A percentile compares a stretch with the other conserved stretches of the same genome.
These are phyloP conservation scores for Galemys pyrenaicus DNA, from an alignment of 2,113 vertebrate genomes.

Conservation along the genomic window DNA sequence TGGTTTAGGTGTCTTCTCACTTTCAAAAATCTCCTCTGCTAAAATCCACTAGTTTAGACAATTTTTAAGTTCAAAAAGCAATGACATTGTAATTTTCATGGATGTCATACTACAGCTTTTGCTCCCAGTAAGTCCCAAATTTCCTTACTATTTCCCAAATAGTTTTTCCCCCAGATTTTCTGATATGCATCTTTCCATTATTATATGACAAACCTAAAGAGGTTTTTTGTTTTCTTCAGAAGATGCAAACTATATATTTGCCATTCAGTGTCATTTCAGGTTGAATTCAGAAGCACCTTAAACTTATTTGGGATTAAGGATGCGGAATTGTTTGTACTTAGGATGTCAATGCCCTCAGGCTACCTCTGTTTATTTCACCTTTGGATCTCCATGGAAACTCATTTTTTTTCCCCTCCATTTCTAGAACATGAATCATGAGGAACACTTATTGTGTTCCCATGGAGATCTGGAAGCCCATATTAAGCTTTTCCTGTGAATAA, in stretches of 20 bases:
- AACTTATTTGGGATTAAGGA: background rate
- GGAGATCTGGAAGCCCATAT: slow-evolving; percentile 55
- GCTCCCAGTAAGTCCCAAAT: background rate
- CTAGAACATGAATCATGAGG: slow-evolving; percentile 48
- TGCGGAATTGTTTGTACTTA: background rate
- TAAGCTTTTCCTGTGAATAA: slow-evolving; percentile 42
- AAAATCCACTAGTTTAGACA: slow-evolving; percentile 12
- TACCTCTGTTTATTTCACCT: slow-evolving; percentile 49
- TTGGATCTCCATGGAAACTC: slow-evolving; percentile 71
- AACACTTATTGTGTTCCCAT: slow-evolving; percentile 65
- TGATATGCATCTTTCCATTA: background rate
- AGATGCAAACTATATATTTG: background rate
- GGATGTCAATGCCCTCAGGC: background rate
- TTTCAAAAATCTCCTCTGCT: background rate
- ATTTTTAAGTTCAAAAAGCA: background rate
- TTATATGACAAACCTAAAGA: background rate
- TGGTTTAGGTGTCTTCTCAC: background rate
- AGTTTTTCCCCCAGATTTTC: background rate
- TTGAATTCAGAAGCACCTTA: slow-evolving; percentile 35
- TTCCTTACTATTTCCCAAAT: background rate
- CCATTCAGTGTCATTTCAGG: background rate
- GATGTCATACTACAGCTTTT: background rate
- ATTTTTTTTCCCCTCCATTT: slow-evolving; percentile 9
- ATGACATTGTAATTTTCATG: background rate
- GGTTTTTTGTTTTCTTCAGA: background rate